Percentiles rank a stretch among this genome's conserved stretches.
phyloP scores from a whole-genome alignment of 2,113 vertebrate genomes.

The Setophaga coronata region DNA sequence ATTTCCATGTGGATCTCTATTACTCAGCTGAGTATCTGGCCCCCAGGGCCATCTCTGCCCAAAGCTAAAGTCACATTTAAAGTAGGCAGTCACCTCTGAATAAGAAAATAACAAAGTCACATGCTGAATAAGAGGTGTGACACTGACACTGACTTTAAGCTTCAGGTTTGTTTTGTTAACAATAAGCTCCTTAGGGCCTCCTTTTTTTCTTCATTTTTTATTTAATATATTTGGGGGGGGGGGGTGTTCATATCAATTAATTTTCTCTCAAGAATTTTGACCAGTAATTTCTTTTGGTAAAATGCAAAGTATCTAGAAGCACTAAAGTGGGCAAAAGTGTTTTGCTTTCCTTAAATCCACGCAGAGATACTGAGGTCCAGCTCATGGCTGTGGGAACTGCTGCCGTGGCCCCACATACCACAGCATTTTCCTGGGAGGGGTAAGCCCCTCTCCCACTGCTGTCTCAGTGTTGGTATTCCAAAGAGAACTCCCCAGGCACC shows the following conservation, averaged over 20 bases:
- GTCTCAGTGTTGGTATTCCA: neutral
- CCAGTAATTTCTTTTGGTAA: neutral
- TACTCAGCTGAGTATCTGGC: neutral
- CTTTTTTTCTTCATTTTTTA: no score
- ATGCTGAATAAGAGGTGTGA: neutral
- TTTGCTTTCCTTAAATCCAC: neutral
- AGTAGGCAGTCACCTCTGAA: neutral
- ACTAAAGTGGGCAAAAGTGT: neutral
- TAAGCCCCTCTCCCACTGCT: neutral
- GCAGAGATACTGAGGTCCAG: neutral
- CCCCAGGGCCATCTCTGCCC: neutral
- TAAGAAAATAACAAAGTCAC: neutral
- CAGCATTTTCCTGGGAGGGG: neutral
- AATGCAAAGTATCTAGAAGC: neutral
- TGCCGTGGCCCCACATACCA: neutral
- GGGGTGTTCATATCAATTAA: neutral
- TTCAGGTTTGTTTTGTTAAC: neutral
- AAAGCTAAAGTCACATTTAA: neutral
- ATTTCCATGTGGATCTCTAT: neutral
- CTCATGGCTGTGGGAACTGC: neutral
- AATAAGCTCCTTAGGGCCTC: neutral
- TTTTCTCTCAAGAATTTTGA: neutral
- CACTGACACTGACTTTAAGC: neutral
- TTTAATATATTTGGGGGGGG: no score
- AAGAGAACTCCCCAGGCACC: neutral